phyloP scores from a whole-genome alignment of 2,797 vertebrate genomes.

The Tinamus major region DNA sequence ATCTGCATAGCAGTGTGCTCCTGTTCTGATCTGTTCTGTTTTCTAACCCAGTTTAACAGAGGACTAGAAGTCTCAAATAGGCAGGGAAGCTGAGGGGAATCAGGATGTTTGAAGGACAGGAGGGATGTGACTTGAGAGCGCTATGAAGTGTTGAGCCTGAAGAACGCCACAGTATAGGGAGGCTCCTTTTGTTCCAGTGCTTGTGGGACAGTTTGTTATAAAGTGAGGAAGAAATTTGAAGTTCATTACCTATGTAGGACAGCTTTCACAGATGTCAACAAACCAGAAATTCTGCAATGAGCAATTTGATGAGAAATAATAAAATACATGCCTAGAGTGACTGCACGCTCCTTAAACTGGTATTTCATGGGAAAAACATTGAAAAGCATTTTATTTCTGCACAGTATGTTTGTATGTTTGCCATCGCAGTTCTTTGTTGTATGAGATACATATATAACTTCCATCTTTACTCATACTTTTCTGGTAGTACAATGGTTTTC shows the following conservation, averaged over 20 bases:
- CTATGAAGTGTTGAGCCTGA: background rate
- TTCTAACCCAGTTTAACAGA: background rate
- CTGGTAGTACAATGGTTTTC: background rate
- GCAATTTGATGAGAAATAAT: background rate
- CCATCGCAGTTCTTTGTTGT: too few relatives aligned
- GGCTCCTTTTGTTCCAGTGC: accelerated
- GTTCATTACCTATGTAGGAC: background rate
- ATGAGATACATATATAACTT: background rate
- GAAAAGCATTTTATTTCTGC: too few relatives aligned
- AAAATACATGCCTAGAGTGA: too few relatives aligned
- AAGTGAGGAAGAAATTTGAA: accelerated
- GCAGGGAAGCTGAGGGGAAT: background rate
- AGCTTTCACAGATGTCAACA: background rate
- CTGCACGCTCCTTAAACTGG: too few relatives aligned
- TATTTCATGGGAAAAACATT: too few relatives aligned
- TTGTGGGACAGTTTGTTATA: accelerated
- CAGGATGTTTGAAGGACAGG: background rate
- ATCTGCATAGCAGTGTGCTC: background rate
- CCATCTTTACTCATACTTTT: background rate
- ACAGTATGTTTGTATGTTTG: too few relatives aligned
- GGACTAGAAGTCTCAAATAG: background rate
- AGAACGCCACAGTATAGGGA: background rate
- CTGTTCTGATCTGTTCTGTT: background rate
- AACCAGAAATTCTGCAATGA: background rate
- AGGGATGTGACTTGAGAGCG: accelerated